Percentiles rank a stretch among this genome's conserved stretches.
Evolutionary conservation across 2,113 vertebrate genomes (phyloP).

Genomic region (Colaptes auratus): DNA sequence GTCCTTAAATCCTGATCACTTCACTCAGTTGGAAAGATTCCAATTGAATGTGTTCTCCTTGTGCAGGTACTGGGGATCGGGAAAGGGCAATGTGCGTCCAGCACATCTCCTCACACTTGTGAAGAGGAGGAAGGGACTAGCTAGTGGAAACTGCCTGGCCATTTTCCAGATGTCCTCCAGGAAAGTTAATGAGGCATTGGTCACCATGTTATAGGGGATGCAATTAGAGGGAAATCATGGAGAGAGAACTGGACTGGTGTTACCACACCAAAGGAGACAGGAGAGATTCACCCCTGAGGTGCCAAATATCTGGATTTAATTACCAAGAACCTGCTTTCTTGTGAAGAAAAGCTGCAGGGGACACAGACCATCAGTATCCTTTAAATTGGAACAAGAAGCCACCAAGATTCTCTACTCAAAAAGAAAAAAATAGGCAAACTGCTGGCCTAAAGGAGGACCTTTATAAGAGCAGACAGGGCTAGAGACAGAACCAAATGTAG

Average conservation of each 20-base stretch:
- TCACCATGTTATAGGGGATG: neutral
- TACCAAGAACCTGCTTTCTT: neutral
- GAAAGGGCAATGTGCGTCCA: neutral
- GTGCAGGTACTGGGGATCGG: neutral
- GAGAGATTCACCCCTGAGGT: neutral
- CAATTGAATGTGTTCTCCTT: fast-evolving
- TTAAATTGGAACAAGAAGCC: neutral
- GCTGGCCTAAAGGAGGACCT: neutral
- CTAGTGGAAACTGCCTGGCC: neutral
- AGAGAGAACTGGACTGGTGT: neutral
- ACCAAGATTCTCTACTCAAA: neutral
- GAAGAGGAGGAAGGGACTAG: neutral
- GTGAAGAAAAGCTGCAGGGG: neutral
- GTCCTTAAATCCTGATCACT: neutral
- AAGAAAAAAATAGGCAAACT: neutral
- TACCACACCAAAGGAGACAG: neutral
- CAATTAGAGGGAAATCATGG: neutral
- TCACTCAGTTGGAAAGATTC: fast-evolving
- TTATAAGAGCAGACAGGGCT: neutral
- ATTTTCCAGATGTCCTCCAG: neutral
- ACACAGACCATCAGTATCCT: fast-evolving
- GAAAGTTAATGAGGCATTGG: neutral
- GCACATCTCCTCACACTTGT: neutral
- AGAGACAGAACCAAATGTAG: neutral
- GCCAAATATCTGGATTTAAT: neutral